Base-by-base conservation (phyloP, 2,113 vertebrate genomes). In the Stegostoma tigrinum region DNA sequence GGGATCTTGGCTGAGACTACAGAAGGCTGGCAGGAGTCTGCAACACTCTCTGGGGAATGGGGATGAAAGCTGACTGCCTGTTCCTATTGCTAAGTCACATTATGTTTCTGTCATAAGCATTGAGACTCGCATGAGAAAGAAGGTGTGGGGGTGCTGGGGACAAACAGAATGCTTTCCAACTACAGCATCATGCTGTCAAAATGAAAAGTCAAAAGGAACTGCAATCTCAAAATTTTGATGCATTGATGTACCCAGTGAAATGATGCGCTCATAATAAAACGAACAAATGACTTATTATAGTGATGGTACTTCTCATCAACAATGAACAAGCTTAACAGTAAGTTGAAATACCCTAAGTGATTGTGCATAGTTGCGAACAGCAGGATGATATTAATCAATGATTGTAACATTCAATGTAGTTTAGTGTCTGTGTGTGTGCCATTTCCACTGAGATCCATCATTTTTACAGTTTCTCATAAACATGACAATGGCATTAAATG, bases 21-120 rank as follows among this genome's bases (percentile, higher is more conserved):
- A 17, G 80, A 83, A 12, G 48, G 42, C 45, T 52, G 45, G 85
- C 48, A 52, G 24, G 23, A 14, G 10, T 0, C 45, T 30, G 42
- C 85, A 87, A 45, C 85, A 30, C 85, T 52, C 24, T 30, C 85
- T 52, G 45, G 23, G 27, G 85, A 24, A 2, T 27, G 5, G 85
- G 8, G 24, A 90, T 90, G 30, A 52, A 64, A 61, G 0, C 52
- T 34, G 52, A 61, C 48, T 5, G 87, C 87, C 30, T 2, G 14
- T 55, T 90, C 34, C 52, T 3, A 27, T 87, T 48, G 21, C 21
- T 27, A 45, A 68, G 15, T 19, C 38, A 90, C 80, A 96, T 96
- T 97, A 96, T 96, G 96, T 96, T 97, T 95, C 96, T 93, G 95
- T 96, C 96, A 96, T 66, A 96, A 96, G 96, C 96, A 96, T 96